These are phyloP conservation scores for Ariopsis seemanni DNA, from an alignment of 2,113 vertebrate genomes.

Conservation along the genomic window DNA sequence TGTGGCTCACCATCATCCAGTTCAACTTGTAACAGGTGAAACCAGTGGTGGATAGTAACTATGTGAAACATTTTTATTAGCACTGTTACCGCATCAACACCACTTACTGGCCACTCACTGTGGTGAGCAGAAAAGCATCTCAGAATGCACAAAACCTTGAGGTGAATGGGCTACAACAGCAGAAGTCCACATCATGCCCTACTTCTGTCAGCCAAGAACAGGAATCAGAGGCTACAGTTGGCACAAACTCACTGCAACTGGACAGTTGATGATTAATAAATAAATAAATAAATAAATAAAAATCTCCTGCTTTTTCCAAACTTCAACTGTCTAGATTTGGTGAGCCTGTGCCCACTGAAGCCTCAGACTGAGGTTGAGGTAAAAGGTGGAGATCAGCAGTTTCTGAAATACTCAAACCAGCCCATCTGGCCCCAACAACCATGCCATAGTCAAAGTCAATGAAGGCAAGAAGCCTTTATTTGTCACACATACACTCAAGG, in stretches of 20 bases:
- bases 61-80: not conserved
- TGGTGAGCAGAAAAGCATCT: not conserved
- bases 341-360: not conserved
- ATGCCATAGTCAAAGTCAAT: not conserved
- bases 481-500: too few relatives aligned
- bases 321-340: too few relatives aligned
- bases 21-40: not conserved
- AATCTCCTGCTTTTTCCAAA: not conserved
- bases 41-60: not conserved
- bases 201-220: not conserved
- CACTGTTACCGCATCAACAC: not conserved
- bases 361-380: not conserved
- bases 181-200: not conserved
- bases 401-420: not conserved
- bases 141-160: not conserved
- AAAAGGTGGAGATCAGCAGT: not conserved
- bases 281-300: too few relatives aligned
- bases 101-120: not conserved
- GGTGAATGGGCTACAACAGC: too few relatives aligned
- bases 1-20: not conserved
- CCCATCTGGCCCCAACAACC: not conserved
- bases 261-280: too few relatives aligned
- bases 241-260: too few relatives aligned
- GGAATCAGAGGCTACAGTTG: too few relatives aligned
- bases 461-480: too few relatives aligned